Evolutionary conservation across 2,888 invertebrate species (phyloP), one percentile per base, ranked within the genome.

Genomic region (Alviniconcha strummeri): DNA sequence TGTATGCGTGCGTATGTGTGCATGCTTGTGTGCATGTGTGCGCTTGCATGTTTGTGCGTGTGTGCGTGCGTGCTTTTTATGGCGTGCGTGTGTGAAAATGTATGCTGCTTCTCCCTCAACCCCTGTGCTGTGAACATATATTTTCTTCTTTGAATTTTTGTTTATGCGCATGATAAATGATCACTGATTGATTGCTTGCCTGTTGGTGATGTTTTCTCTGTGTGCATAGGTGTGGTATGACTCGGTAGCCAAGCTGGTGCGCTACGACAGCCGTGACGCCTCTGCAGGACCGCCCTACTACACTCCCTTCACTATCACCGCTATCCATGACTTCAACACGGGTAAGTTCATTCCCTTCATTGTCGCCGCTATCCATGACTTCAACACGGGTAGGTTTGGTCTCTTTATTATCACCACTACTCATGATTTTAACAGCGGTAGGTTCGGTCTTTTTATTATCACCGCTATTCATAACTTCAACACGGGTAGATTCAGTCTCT

Each of bases 181-280:
- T 36, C 0, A 36, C 3, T 36, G 36, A 36, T 36, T 36, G 1
- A 36, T 36, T 36, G 0, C 36, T 36, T 36, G 36, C 36, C 36
- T 36, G 1, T 36, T 36, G 36, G 36, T 36, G 36, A 36, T 36
- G 36, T 36, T 36, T 36, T 36, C 36, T 36, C 36, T 56, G 13
- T 56, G 36, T 82, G 52, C 13, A 0, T 80, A 91, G 90, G 87
- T 90, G 8, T 90, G 90, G 90, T 91, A 90, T 83, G 90, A 90
- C 78, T 83, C 83, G 15, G 83, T 77, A 4, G 86, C 87, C 80
- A 85, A 90, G 71, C 80, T 91, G 78, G 83, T 88, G 0, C 85
- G 91, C 11, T 88, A 87, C 19, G 91, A 91, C 82, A 85, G 75
- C 13, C 85, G 85, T 52, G 80, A 87, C 36, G 80, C 84, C 9